Percentiles rank a stretch among this genome's conserved stretches.
Evolutionary conservation across 64 coral and sea anemone species (phyloP).

Genomic region (Platygyra sinensis): DNA sequence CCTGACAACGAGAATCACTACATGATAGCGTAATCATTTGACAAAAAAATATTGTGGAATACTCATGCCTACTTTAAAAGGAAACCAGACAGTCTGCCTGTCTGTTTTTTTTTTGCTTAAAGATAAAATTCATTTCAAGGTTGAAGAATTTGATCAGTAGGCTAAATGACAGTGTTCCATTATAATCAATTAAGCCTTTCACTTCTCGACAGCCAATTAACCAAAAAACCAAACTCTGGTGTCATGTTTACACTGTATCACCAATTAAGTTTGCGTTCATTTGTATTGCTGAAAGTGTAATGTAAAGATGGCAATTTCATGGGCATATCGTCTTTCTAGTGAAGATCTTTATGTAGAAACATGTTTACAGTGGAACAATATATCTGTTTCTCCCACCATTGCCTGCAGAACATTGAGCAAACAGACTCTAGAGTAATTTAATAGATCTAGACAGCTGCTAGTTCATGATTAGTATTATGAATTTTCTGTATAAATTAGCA

Average conservation of each 20-base stretch:
- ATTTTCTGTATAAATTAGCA: conserved; percentile 41
- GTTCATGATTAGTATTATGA: neutral
- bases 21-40: neutral
- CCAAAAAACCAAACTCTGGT: conserved; percentile 65
- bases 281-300: conserved; percentile 24
- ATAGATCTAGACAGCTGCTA: neutral
- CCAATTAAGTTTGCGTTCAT: conserved; percentile 68
- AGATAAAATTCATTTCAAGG: conserved; percentile 40
- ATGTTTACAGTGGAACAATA: conserved; percentile 27
- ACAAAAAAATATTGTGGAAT: neutral
- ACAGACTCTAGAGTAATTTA: conserved; percentile 1
- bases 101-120: neutral
- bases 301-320: conserved; percentile 6
- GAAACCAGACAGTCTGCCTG: neutral
- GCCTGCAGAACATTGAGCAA: conserved; percentile 8
- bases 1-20: neutral
- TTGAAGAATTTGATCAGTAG: conserved; percentile 40
- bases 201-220: conserved; percentile 76
- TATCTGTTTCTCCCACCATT: conserved; percentile 2
- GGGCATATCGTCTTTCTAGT: conserved; percentile 19
- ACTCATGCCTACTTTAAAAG: neutral
- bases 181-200: conserved; percentile 81
- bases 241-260: conserved; percentile 62
- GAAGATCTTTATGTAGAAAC: conserved; percentile 16
- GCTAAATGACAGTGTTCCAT: conserved; percentile 68